A percentile compares a stretch with the other conserved stretches of the same genome.
These are phyloP conservation scores for Hippoglossus stenolepis DNA, from an alignment of 2,113 vertebrate genomes.

Conservation along the genomic window DNA sequence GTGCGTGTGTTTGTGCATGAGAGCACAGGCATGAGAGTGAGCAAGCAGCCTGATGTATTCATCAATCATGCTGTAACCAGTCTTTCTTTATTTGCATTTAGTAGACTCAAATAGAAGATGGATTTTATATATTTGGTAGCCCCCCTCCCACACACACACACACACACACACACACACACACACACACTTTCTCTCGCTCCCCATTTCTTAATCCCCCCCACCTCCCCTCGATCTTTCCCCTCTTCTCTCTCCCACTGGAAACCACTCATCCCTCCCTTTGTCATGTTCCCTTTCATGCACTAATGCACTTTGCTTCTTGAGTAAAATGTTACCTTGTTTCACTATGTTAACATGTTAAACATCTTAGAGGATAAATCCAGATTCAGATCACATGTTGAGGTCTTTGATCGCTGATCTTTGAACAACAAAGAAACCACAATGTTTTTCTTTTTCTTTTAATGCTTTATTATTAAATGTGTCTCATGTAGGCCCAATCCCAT, in stretches of 20 bases:
- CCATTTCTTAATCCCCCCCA: too few species aligned
- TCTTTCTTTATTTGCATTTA: slow-evolving; percentile 58
- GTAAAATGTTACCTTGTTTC: neutral
- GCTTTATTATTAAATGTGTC: too few species aligned
- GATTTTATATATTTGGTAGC: neutral
- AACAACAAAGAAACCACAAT: too few species aligned
- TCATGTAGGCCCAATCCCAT: too few species aligned
- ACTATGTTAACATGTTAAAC: too few species aligned
- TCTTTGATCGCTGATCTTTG: too few species aligned
- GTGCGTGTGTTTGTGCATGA: neutral
- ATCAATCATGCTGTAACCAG: slow-evolving; percentile 43
- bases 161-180: too few species aligned
- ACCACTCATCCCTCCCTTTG: neutral
- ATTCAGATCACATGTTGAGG: too few species aligned
- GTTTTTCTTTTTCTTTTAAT: too few species aligned
- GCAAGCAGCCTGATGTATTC: slow-evolving; percentile 13
- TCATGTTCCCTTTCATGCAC: neutral
- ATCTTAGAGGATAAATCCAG: too few species aligned
- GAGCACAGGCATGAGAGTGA: slow-evolving; percentile 1
- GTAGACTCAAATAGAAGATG: slow-evolving; percentile 35
- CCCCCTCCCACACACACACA: neutral
- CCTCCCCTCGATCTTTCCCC: neutral
- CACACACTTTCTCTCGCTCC: too few species aligned
- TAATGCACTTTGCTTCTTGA: neutral
- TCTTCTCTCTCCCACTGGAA: neutral